Conservation (phyloP, 2,797 vertebrate genomes). For the Lacerta bilineata region DNA sequence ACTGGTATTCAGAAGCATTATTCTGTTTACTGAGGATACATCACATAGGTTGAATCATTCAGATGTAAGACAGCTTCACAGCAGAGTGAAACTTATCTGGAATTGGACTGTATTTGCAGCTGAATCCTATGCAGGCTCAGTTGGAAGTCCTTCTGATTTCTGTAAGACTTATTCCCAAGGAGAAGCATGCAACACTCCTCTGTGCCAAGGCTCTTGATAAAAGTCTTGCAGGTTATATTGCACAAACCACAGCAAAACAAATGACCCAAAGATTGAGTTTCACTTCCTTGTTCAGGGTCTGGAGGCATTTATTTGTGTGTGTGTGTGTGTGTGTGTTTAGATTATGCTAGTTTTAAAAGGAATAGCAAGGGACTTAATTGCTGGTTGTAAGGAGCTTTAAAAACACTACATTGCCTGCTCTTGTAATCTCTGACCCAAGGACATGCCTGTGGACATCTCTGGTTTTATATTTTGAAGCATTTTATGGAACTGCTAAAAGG, state of each 20-base stretch:
- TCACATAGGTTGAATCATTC: not conserved
- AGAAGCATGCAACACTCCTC: not conserved
- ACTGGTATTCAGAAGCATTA: too few species aligned
- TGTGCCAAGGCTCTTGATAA: slow-evolving; percentile 60
- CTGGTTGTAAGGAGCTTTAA: not conserved
- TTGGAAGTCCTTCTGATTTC: not conserved
- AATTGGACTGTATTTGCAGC: not conserved
- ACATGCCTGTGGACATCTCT: not conserved
- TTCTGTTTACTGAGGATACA: not conserved
- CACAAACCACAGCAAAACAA: slow-evolving; percentile 72
- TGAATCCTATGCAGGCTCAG: not conserved
- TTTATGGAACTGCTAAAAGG: slow-evolving; percentile 1
- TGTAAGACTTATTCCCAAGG: not conserved
- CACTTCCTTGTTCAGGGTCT: slow-evolving; percentile 74
- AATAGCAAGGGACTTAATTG: not conserved
- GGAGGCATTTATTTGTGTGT: not conserved
- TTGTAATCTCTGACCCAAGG: not conserved
- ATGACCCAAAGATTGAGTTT: slow-evolving; percentile 76
- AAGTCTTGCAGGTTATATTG: slow-evolving; percentile 44
- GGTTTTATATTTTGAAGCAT: not conserved
- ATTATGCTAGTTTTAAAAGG: not conserved
- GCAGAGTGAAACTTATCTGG: not conserved
- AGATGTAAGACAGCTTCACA: not conserved
- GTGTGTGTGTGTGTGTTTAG: not conserved
- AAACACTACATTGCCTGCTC: not conserved